phyloP scores from a whole-genome alignment of 2,797 vertebrate genomes.

The Melanogrammus aeglefinus region DNA sequence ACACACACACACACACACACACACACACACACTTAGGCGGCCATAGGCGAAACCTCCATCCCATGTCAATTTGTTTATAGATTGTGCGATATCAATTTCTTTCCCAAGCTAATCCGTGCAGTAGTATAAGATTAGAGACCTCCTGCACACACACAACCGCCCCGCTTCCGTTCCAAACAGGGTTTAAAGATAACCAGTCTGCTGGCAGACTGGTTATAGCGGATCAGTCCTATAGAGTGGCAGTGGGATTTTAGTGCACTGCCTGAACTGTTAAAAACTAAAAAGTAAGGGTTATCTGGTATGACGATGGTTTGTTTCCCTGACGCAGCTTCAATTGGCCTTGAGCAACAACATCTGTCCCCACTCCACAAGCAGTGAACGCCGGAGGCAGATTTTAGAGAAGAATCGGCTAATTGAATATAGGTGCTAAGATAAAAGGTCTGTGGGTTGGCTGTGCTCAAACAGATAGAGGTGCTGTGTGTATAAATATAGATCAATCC shows the following conservation, averaged over 20 bases:
- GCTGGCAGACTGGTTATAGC: background rate
- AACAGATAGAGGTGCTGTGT: background rate
- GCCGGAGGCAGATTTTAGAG: background rate
- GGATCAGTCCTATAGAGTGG: background rate
- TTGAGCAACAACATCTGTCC: slow-evolving; percentile 1
- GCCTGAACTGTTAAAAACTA: background rate
- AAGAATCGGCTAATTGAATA: background rate
- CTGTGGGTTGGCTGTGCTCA: background rate
- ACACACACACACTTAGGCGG: background rate
- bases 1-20: background rate
- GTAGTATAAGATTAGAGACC: slow-evolving; percentile 57
- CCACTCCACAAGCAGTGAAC: background rate
- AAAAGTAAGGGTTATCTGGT: background rate
- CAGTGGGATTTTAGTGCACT: background rate
- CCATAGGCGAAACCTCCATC: background rate
- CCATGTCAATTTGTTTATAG: slow-evolving; percentile 42
- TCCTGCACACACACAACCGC: slow-evolving; percentile 32
- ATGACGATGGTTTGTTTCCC: background rate
- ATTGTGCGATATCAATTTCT: slow-evolving; percentile 27
- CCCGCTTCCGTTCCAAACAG: slow-evolving; percentile 43
- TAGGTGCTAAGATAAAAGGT: background rate
- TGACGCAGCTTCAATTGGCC: background rate
- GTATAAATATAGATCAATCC: background rate
- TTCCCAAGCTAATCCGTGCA: slow-evolving; percentile 51
- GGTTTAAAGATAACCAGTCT: slow-evolving; percentile 46